A percentile compares a stretch with the other conserved stretches of the same genome.
Conservation (phyloP, 1,140 invertebrate genomes). For the Drosophila elegans region DNA sequence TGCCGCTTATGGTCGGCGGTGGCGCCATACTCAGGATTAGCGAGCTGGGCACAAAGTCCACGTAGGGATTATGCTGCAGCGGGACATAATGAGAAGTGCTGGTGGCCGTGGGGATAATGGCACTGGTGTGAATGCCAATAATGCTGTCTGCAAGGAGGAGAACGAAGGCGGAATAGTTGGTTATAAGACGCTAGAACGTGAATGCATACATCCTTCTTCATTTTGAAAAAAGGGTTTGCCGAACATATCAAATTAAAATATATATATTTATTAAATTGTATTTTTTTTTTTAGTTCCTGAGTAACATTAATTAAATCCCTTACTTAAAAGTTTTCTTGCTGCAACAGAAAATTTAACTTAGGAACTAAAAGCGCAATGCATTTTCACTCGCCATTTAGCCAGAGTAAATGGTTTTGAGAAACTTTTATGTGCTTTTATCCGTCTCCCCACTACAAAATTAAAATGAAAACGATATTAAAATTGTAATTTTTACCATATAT, state of each 20-base stretch:
- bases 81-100: slow-evolving; percentile 55
- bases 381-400: too few species aligned
- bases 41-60: slow-evolving; percentile 66
- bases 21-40: slow-evolving; percentile 58
- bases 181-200: slow-evolving; percentile 5
- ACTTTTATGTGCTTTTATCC: too few species aligned
- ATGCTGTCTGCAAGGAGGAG: slow-evolving; percentile 71
- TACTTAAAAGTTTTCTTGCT: too few species aligned
- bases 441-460: too few species aligned
- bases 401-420: too few species aligned
- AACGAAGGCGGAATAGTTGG: neutral
- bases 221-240: neutral
- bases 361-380: too few species aligned
- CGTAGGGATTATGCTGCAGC: slow-evolving; percentile 73
- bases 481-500: too few species aligned
- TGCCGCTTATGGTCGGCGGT: slow-evolving; percentile 69
- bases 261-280: neutral
- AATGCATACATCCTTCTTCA: neutral
- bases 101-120: slow-evolving; percentile 35
- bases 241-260: neutral
- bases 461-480: too few species aligned
- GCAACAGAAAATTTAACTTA: too few species aligned
- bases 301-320: too few species aligned
- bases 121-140: slow-evolving; percentile 76
- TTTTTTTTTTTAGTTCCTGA: too few species aligned